These are phyloP conservation scores for Ephestia elutella DNA, from an alignment of 1,140 invertebrate genomes.

Conservation along the genomic window DNA sequence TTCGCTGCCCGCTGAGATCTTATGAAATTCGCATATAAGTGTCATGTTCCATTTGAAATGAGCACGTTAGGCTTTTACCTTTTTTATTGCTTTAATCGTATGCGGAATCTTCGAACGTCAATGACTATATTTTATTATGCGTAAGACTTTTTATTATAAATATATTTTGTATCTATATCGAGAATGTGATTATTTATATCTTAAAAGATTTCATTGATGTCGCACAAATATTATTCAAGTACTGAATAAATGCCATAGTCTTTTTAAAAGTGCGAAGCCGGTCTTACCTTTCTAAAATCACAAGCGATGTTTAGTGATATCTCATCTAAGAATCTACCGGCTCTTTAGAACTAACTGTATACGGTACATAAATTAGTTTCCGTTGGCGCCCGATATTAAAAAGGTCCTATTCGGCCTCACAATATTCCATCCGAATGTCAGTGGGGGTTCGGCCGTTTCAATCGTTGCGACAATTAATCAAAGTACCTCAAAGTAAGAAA, in stretches of 20 bases:
- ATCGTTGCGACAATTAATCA: conserved; percentile 71
- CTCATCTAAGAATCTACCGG: conserved; percentile 5
- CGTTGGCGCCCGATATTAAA: conserved; percentile 50
- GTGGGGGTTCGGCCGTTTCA: conserved; percentile 65
- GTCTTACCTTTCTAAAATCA: conserved; percentile 1
- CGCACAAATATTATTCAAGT: not conserved
- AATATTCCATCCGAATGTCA: conserved; percentile 68
- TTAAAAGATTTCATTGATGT: too few relatives aligned
- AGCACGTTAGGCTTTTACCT: conserved; percentile 11
- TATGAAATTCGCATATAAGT: conserved; percentile 20
- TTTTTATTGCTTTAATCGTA: not conserved
- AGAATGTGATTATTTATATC: too few relatives aligned
- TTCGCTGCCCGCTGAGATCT: conserved; percentile 25
- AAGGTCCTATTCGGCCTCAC: conserved; percentile 53
- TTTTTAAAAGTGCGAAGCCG: not conserved
- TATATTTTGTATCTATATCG: too few relatives aligned
- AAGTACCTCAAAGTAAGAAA: conserved; percentile 15
- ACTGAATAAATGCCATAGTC: not conserved
- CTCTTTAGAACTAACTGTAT: conserved; percentile 28
- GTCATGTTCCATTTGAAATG: conserved; percentile 24
- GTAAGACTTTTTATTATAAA: too few relatives aligned
- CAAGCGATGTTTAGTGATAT: conserved; percentile 8
- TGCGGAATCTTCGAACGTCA: not conserved
- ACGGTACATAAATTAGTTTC: conserved; percentile 50
- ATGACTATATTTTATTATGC: not conserved